Conservation (phyloP, 2,113 vertebrate genomes). For the sheep (Ovis aries) region ARS-UI_Ramb_v3.0 NC_056070.1:23989501-23990000, state of each 20-base stretch:
- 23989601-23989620: not conserved
- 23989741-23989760: not conserved
- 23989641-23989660: not conserved
- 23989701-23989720: not conserved
- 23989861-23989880: not conserved
- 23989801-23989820: not conserved
- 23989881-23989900: not conserved
- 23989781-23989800: not conserved
- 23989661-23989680: not conserved
- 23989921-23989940: not conserved
- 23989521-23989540: not conserved
- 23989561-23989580: not conserved
- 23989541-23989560: not conserved
- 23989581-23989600: not conserved
- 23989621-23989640: not conserved
- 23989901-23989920: not conserved
- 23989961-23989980: not conserved
- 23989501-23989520: not conserved
- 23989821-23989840: not conserved
- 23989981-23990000: not conserved
- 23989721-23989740: not conserved
- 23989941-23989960: not conserved
- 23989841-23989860: not conserved
- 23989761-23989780: not conserved
- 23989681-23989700: not conserved